These are phyloP conservation scores for Desmodus rotundus DNA, from an alignment of 2,113 vertebrate genomes.

Conservation along the genomic window DNA sequence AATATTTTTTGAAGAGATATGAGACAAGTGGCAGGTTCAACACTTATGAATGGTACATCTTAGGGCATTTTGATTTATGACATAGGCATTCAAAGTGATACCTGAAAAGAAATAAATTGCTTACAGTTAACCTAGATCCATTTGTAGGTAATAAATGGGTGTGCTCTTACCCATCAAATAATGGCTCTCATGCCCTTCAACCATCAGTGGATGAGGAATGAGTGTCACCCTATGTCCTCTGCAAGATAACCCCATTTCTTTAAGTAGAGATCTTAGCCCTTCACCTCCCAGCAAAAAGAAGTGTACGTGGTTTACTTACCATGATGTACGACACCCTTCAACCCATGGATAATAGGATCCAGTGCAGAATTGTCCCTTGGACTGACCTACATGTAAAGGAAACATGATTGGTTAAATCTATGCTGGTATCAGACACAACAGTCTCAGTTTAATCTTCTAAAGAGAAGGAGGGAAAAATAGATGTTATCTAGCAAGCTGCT, in stretches of 20 bases:
- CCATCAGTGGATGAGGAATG: constrained; percentile 69
- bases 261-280: constrained; percentile 62
- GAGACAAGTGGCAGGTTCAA: constrained; percentile 76
- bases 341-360: constrained; percentile 95
- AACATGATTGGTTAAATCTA: constrained; percentile 82
- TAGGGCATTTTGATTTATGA: constrained; percentile 75
- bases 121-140: constrained; percentile 76
- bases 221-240: constrained; percentile 45
- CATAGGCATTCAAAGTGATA: constrained; percentile 61
- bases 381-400: constrained; percentile 88
- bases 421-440: constrained; percentile 78
- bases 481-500: constrained; percentile 70
- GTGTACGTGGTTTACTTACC: constrained; percentile 86
- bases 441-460: constrained; percentile 78
- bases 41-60: constrained; percentile 67
- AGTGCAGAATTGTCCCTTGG: constrained; percentile 94
- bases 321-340: constrained; percentile 97
- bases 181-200: constrained; percentile 73
- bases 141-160: constrained; percentile 77
- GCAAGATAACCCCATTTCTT: constrained; percentile 67
- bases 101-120: constrained; percentile 81
- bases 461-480: not conserved
- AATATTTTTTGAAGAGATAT: constrained; percentile 75
- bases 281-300: constrained; percentile 58
- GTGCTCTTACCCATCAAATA: constrained; percentile 78